Conservation (phyloP, 2,113 vertebrate genomes). For the Nyctereutes procyonoides region DNA sequence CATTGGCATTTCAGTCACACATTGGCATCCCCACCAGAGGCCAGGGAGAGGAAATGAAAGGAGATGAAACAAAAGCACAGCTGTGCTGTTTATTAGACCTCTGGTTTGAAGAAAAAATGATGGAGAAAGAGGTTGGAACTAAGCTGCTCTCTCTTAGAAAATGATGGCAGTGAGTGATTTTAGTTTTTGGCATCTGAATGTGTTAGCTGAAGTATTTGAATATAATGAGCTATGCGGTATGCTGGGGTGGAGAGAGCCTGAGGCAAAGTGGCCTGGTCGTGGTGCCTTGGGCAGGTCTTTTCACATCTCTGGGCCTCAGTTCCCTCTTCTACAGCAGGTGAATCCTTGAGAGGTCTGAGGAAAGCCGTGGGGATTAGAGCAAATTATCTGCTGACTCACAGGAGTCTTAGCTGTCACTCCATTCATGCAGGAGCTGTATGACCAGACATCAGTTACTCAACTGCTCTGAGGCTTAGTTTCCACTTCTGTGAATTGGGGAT, state of each 20-base stretch:
- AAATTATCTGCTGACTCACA: background rate
- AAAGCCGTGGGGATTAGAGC: accelerated
- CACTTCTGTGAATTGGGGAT: background rate
- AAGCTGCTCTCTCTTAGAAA: slow-evolving; percentile 61
- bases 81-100: background rate
- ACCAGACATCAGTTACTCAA: background rate
- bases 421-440: background rate
- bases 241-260: background rate
- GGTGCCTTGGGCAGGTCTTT: background rate
- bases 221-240: background rate
- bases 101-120: background rate
- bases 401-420: background rate
- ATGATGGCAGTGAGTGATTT: slow-evolving; percentile 21
- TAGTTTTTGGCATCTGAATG: background rate
- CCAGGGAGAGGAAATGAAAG: background rate
- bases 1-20: background rate
- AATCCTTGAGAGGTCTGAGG: background rate
- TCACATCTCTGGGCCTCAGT: background rate
- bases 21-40: background rate
- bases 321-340: background rate
- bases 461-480: slow-evolving; percentile 21
- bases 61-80: slow-evolving; percentile 11
- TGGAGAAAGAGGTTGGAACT: background rate
- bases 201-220: slow-evolving; percentile 10
- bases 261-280: background rate